Percentiles rank a stretch among this genome's conserved stretches.
Conservation (phyloP, 2,797 vertebrate genomes). For the Acridotheres tristis region DNA sequence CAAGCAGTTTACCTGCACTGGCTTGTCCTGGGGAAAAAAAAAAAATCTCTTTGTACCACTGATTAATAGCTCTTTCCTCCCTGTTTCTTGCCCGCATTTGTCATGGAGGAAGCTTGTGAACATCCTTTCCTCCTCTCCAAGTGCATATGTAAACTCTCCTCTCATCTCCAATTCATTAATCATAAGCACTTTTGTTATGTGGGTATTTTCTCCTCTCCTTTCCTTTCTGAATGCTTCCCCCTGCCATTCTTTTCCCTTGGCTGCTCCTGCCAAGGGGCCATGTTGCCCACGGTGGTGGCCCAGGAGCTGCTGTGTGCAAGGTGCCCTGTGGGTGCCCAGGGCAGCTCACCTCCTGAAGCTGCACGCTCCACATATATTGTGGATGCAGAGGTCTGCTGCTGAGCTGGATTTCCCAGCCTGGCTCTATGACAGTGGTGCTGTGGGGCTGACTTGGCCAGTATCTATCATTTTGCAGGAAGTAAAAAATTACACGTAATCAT, state of each 20-base stretch:
- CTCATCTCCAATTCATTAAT: conserved; percentile 22
- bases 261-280: fast-evolving
- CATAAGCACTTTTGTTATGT: background rate
- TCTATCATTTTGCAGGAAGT: conserved; percentile 49
- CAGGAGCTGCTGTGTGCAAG: background rate
- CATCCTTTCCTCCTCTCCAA: conserved; percentile 24
- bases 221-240: background rate
- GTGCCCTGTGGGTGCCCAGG: background rate
- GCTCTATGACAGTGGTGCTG: background rate
- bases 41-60: background rate
- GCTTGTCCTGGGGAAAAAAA: background rate
- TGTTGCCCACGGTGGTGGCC: fast-evolving
- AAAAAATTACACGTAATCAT: conserved; percentile 29
- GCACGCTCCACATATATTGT: fast-evolving
- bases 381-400: background rate
- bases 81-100: background rate
- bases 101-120: conserved; percentile 7
- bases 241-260: background rate
- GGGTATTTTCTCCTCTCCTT: background rate
- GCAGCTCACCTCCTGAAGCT: background rate
- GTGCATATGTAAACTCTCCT: conserved; percentile 18
- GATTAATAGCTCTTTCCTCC: conserved; percentile 40
- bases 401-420: background rate
- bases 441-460: conserved; percentile 26
- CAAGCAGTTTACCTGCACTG: background rate